Conservation (phyloP, 2,113 vertebrate species). For the Harpagus bidentatus region DNA sequence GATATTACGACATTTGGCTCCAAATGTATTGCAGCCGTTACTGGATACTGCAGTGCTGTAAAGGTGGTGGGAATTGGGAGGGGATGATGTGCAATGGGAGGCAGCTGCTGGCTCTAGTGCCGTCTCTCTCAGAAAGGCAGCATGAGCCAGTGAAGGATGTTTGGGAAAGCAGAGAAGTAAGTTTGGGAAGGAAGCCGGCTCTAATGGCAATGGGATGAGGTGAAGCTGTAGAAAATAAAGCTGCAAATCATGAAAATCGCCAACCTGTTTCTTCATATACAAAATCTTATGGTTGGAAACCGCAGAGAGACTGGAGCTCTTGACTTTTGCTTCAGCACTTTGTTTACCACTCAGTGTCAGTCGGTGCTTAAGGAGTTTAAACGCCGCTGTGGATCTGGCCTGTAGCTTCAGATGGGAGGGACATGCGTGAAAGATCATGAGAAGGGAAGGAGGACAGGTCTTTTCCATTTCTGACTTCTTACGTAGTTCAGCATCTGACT, state of each 20-base stretch:
- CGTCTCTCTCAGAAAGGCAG: neutral
- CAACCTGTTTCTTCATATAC: neutral
- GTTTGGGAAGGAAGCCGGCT: neutral
- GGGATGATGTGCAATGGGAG: neutral
- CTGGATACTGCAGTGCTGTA: neutral
- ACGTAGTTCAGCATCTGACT: neutral
- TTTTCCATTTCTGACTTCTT: neutral
- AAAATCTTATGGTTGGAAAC: neutral
- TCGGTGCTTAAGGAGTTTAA: accelerated
- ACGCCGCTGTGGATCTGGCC: neutral
- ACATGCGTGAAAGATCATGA: accelerated
- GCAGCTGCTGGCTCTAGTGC: neutral
- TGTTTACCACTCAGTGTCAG: neutral
- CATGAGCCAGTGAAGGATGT: neutral
- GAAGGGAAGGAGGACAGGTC: neutral
- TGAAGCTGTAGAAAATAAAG: neutral
- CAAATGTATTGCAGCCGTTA: neutral
- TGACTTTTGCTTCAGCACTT: neutral
- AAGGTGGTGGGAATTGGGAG: neutral
- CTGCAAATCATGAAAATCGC: neutral
- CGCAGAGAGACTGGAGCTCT: neutral
- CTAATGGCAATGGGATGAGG: neutral
- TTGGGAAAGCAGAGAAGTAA: neutral
- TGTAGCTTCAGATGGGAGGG: neutral
- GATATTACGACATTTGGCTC: neutral